Evolutionary conservation across 2,888 invertebrate species (phyloP).

Genomic region (Nectonema munidae): DNA sequence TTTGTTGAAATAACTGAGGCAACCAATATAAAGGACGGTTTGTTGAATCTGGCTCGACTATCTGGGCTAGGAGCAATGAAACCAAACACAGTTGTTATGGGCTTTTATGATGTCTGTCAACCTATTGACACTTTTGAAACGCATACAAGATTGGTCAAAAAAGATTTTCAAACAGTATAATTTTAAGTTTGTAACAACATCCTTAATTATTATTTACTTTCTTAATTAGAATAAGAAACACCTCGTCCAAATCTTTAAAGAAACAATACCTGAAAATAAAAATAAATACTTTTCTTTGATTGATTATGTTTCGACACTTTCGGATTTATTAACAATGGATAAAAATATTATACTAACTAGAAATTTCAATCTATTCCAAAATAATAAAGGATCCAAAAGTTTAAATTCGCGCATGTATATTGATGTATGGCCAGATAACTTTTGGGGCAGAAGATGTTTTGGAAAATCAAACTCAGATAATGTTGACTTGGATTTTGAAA

Average conservation of each 20-base stretch:
- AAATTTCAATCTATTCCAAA: slow-evolving; percentile 36
- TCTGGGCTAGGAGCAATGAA: slow-evolving; percentile 96
- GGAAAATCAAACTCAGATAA: too few relatives aligned
- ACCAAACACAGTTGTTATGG: slow-evolving; percentile 75
- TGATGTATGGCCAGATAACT: slow-evolving; percentile 88
- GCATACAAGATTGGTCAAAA: slow-evolving; percentile 19
- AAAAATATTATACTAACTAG: slow-evolving; percentile 75
- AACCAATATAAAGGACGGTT: slow-evolving; percentile 46
- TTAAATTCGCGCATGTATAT: slow-evolving; percentile 33
- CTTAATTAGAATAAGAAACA: too few relatives aligned
- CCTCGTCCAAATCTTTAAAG: too few relatives aligned
- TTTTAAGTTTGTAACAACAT: not conserved
- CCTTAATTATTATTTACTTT: not conserved
- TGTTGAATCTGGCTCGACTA: slow-evolving; percentile 56
- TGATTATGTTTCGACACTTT: slow-evolving; percentile 49
- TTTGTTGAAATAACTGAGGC: slow-evolving; percentile 75
- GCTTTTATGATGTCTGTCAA: slow-evolving; percentile 45
- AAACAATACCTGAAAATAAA: too few relatives aligned
- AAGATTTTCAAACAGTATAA: slow-evolving; percentile 17
- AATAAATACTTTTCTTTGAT: slow-evolving; percentile 24
- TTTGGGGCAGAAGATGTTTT: slow-evolving; percentile 39
- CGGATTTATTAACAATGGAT: slow-evolving; percentile 55
- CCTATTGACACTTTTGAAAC: slow-evolving; percentile 40
- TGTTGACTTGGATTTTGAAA: slow-evolving; percentile 35
- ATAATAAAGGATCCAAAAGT: not conserved